Percentiles rank a stretch among this genome's conserved stretches.
These are phyloP conservation scores for Hermodice carunculata DNA, from an alignment of 2,888 invertebrate species.

Conservation along the genomic window DNA sequence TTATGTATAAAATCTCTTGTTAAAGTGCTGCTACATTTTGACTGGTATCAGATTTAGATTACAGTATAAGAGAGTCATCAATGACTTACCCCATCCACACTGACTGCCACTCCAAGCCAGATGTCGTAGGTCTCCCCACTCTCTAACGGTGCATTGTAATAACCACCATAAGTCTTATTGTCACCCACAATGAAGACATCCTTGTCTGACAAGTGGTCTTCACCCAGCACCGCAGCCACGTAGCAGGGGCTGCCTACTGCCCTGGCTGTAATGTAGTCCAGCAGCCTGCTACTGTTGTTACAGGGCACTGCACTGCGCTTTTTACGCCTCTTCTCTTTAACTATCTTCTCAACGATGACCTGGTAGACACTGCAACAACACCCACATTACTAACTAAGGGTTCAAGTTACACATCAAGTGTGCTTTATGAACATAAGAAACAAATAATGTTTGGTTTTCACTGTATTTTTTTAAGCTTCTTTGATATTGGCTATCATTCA, in stretches of 20 bases:
- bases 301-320: conserved; percentile 26
- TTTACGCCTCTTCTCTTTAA: not conserved
- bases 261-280: conserved; percentile 76
- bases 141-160: conserved; percentile 83
- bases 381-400: not conserved
- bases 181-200: conserved; percentile 84
- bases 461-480: no score
- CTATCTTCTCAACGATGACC: conserved; percentile 49
- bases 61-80: not conserved
- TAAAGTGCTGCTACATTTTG: no score
- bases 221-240: conserved; percentile 85
- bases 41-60: no score
- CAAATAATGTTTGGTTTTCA: no score
- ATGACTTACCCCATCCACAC: conserved; percentile 75
- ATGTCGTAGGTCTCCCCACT: conserved; percentile 77
- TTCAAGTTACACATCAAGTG: not conserved
- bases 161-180: conserved; percentile 81
- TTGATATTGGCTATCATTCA: no score
- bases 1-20: no score
- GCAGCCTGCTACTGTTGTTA: conserved; percentile 37
- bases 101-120: conserved; percentile 81
- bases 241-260: conserved; percentile 83
- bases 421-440: no score
- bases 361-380: conserved; percentile 60
- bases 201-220: conserved; percentile 75